phyloP scores from a whole-genome alignment of 1,140 invertebrate genomes.

The Eciton burchellii region DNA sequence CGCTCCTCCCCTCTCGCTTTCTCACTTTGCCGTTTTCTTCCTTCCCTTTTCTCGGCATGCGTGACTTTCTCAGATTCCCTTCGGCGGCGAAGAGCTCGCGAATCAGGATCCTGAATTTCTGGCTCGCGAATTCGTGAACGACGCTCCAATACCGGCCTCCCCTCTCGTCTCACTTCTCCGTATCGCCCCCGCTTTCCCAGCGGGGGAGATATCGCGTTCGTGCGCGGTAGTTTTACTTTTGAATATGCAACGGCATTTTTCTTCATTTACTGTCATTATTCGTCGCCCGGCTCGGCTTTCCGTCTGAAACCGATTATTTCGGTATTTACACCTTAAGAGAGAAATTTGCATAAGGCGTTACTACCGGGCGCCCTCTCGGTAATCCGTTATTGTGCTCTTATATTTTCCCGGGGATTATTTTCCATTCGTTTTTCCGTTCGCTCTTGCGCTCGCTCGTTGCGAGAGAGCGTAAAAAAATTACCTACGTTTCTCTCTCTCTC shows the following conservation, averaged over 20 bases:
- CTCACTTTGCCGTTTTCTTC: too few relatives aligned
- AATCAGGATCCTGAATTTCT: too few relatives aligned
- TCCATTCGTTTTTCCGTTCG: neutral
- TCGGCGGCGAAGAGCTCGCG: too few relatives aligned
- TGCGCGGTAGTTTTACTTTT: neutral
- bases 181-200: too few relatives aligned
- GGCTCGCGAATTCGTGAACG: too few relatives aligned
- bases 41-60: too few relatives aligned
- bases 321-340: constrained; percentile 28
- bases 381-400: constrained; percentile 17
- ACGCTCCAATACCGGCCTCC: too few relatives aligned
- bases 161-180: too few relatives aligned
- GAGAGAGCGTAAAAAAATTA: constrained; percentile 37
- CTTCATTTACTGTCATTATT: constrained; percentile 29
- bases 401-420: constrained; percentile 28
- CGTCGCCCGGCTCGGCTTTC: neutral
- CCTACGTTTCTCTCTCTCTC: constrained; percentile 16
- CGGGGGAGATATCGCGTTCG: neutral
- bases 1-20: neutral
- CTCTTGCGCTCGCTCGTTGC: neutral
- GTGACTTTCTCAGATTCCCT: too few relatives aligned
- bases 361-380: neutral
- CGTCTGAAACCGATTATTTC: neutral
- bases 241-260: constrained; percentile 27
- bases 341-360: constrained; percentile 8